Evolutionary conservation across 2,113 vertebrate species (phyloP).

Genomic region (Laticauda colubrina): DNA sequence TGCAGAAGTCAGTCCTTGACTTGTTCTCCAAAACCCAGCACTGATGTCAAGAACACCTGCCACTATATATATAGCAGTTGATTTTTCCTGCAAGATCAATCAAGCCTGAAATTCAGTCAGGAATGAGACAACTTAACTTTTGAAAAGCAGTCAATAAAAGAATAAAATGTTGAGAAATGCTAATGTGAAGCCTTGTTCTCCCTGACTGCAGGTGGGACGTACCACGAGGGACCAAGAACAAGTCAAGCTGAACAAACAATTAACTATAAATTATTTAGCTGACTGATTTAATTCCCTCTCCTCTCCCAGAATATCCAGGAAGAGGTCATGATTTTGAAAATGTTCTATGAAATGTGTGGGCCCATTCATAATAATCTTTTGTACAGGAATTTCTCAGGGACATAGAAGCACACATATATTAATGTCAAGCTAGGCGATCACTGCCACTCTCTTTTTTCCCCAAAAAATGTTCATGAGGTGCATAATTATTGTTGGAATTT

Average conservation of each 20-base stretch:
- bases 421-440: neutral
- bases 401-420: neutral
- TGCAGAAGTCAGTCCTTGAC: neutral
- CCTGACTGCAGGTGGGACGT: neutral
- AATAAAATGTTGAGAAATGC: constrained; percentile 5
- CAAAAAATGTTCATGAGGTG: neutral
- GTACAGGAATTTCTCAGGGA: neutral
- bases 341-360: neutral
- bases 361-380: neutral
- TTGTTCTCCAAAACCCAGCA: neutral
- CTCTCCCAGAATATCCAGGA: neutral
- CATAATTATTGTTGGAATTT: neutral
- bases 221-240: neutral
- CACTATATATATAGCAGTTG: neutral
- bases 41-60: neutral
- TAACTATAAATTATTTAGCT: constrained; percentile 24
- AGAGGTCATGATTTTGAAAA: neutral
- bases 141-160: constrained; percentile 32
- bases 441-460: neutral
- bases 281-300: neutral
- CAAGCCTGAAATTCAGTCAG: constrained; percentile 36
- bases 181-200: neutral
- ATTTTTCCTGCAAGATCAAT: neutral
- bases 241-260: neutral
- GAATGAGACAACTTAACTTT: constrained; percentile 11